Evolutionary conservation across 1,140 invertebrate genomes (phyloP).

Genomic region (Trichomalopsis sarcophagae): DNA sequence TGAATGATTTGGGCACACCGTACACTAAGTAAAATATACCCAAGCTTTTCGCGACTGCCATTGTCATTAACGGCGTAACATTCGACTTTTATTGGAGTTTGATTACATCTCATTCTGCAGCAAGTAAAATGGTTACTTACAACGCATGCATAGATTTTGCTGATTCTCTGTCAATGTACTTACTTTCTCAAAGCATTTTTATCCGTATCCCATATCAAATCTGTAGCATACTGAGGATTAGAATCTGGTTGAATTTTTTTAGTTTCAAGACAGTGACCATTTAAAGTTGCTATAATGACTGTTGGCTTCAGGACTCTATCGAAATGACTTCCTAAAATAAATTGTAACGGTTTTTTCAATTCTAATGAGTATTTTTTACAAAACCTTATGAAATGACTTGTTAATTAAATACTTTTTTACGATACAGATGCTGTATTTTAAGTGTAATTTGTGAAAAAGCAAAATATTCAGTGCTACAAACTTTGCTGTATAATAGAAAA

Average conservation of each 20-base stretch:
- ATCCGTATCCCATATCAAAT: constrained; percentile 75
- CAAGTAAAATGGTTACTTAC: constrained; percentile 30
- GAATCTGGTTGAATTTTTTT: constrained; percentile 67
- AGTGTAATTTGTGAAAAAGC: neutral
- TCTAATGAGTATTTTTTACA: neutral
- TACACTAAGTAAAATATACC: constrained; percentile 73
- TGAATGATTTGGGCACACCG: constrained; percentile 73
- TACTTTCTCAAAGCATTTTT: constrained; percentile 72
- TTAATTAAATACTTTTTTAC: neutral
- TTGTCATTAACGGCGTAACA: constrained; percentile 71
- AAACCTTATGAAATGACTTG: neutral
- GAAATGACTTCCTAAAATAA: constrained; percentile 70
- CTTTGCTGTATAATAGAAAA: neutral
- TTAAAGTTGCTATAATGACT: constrained; percentile 72
- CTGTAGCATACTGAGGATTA: constrained; percentile 70
- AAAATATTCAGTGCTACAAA: neutral
- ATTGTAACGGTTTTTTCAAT: neutral
- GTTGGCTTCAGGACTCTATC: constrained; percentile 71
- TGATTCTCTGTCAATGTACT: constrained; percentile 8
- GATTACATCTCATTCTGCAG: constrained; percentile 72
- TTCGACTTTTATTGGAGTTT: constrained; percentile 74
- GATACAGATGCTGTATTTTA: too few species aligned
- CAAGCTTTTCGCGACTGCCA: constrained; percentile 70
- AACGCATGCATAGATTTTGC: neutral
- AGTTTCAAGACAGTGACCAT: constrained; percentile 73